These are phyloP conservation scores for Malthinus flaveolus DNA, from an alignment of 2,888 invertebrate species.

Conservation along the genomic window DNA sequence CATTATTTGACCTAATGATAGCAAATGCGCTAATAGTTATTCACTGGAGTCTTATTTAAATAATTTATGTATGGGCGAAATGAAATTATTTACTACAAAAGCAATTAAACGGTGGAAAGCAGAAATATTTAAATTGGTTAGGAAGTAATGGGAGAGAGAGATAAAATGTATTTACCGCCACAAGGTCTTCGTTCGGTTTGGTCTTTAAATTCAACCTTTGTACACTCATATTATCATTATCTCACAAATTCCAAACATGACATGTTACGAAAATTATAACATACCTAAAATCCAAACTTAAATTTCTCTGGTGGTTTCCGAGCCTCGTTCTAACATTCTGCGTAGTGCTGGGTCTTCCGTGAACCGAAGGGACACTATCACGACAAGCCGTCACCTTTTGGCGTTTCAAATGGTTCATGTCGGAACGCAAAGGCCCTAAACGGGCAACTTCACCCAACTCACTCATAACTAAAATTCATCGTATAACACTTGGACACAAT, in stretches of 20 bases:
- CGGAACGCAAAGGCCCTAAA: slow-evolving; percentile 34
- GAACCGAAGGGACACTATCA: slow-evolving; percentile 59
- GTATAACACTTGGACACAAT: slow-evolving; percentile 4
- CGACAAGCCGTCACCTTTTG: slow-evolving; percentile 46
- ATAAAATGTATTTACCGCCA: not conserved
- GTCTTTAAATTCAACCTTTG: slow-evolving; percentile 6
- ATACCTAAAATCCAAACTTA: slow-evolving; percentile 87
- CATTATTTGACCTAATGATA: no score
- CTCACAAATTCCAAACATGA: not conserved
- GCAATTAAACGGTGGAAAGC: no score
- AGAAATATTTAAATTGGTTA: no score
- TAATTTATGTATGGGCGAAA: no score
- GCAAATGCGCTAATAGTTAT: no score
- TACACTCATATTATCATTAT: not conserved
- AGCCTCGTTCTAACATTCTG: slow-evolving; percentile 58
- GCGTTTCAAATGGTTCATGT: slow-evolving; percentile 45
- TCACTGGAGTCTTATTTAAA: no score
- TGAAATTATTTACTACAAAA: no score
- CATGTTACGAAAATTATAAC: slow-evolving; percentile 6
- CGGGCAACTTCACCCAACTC: slow-evolving; percentile 42
- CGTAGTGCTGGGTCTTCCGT: slow-evolving; percentile 58
- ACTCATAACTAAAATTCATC: slow-evolving; percentile 21
- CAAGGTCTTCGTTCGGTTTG: not conserved
- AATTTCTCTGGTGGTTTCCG: slow-evolving; percentile 81
- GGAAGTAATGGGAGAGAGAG: no score